Base-by-base conservation (phyloP, 2,113 vertebrate species). In the Seriola aureovittata region DNA sequence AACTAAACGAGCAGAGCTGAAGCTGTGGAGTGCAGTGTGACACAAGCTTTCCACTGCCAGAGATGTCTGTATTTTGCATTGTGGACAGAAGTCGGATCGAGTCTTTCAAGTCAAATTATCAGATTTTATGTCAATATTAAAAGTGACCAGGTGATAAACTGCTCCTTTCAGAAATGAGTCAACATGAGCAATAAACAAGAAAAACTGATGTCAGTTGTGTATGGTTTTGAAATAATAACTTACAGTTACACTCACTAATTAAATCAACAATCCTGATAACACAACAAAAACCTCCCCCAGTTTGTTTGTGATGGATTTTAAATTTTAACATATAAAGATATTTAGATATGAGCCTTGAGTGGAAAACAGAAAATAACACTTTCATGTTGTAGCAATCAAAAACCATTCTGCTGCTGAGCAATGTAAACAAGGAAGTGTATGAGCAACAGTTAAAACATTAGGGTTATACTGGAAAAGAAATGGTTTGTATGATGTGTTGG, bases 91-190 rank as follows among this genome's bases (percentile, higher is more conserved):
- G 67, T 36, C 2, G 10, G 46, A 21, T 58, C 5, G 5, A 16
- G 52, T 40, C 38, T 70, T 70, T 73, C 25, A 48, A 66, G 69
- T 70, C 42, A 23, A 29, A 23, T 73, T 78, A 74, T 78, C 64
- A 75, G 68, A 64, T 70, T 75, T 81, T 3, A 46, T 70, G 77
- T 81, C 76, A 50, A 63, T 50, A 58, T 58, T 58, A 65, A 64
- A 50, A 8, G 23, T 52, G 32, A 67, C 9, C 32, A 23, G 29
- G 21, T 66, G 58, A 75, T 66, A 74, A 75, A 66, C 19, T 44
- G 54, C 60, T 74, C 46, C 38, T 36, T 71, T n/a, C 46, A 67
- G 69, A 21, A 86, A 82, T 66, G 44, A 81, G 68, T 85, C 57
- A 65, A 76, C 57, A 55, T 32, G 19, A 16, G 17, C 0, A 1